These are phyloP conservation scores for Notolepis coatsorum DNA, from an alignment of 2,797 vertebrate genomes.

Conservation along the genomic window DNA sequence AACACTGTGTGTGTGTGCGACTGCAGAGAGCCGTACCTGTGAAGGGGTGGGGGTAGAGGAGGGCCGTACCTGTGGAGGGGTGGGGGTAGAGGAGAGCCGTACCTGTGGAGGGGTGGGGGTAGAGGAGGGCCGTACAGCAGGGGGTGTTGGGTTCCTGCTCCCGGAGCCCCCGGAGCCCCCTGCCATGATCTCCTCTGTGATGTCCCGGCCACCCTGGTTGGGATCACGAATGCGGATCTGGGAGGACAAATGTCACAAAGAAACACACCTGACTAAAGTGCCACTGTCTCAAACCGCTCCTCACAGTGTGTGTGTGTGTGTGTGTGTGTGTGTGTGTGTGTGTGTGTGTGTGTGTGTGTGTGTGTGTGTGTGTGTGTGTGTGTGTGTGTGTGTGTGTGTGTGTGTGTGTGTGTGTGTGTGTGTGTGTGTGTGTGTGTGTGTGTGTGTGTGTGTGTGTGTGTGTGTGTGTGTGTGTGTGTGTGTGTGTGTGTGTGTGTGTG, in stretches of 20 bases:
- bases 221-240: slow-evolving; percentile 99
- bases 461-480: background rate
- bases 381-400: too few species aligned
- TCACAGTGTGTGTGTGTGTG: background rate
- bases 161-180: slow-evolving; percentile 81
- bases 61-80: background rate
- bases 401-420: background rate
- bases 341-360: background rate
- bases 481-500: slow-evolving; percentile 9
- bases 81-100: slow-evolving; percentile 14
- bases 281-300: background rate
- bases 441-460: background rate
- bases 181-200: slow-evolving; percentile 99
- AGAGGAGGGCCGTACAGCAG: slow-evolving; percentile 86
- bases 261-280: slow-evolving; percentile 71
- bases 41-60: background rate
- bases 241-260: slow-evolving; percentile 66
- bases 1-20: background rate
- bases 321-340: slow-evolving; percentile 1
- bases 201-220: slow-evolving; percentile 97
- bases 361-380: background rate
- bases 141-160: slow-evolving; percentile 81
- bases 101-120: slow-evolving; percentile 95
- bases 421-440: background rate
- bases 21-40: background rate